Percentiles rank a stretch among this genome's conserved stretches.
phyloP scores from a whole-genome alignment of 2,113 vertebrate species.

The Petaurus breviceps region DNA sequence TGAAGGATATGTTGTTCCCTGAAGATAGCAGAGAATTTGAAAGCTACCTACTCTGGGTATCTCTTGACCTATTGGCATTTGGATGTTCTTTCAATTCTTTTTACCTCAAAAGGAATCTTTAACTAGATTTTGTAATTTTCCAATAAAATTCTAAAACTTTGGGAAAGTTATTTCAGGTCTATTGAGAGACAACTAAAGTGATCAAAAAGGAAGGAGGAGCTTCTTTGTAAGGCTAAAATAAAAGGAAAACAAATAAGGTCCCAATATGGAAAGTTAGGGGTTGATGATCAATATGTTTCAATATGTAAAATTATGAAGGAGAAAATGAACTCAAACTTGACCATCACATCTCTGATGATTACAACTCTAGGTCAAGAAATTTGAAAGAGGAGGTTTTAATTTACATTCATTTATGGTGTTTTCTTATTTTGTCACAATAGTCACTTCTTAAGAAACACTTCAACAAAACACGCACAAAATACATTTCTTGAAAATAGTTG shows the following conservation, averaged over 20 bases:
- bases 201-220: constrained; percentile 47
- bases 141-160: constrained; percentile 53
- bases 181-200: constrained; percentile 33
- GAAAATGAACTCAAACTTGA: neutral
- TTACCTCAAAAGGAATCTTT: constrained; percentile 63
- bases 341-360: neutral
- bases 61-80: neutral
- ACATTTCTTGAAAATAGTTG: neutral
- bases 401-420: neutral
- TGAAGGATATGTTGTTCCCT: neutral
- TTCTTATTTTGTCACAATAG: neutral
- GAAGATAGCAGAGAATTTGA: constrained; percentile 41
- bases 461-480: neutral
- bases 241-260: constrained; percentile 9
- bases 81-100: constrained; percentile 42
- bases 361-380: neutral
- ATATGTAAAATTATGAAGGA: neutral
- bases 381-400: neutral
- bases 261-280: constrained; percentile 1
- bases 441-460: neutral
- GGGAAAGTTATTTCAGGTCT: constrained; percentile 40
- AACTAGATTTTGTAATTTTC: constrained; percentile 61
- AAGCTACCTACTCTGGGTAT: constrained; percentile 7
- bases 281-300: neutral
- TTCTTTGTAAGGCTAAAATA: constrained; percentile 11